Conservation (phyloP, 2,888 invertebrate species). For the Patella depressa region DNA sequence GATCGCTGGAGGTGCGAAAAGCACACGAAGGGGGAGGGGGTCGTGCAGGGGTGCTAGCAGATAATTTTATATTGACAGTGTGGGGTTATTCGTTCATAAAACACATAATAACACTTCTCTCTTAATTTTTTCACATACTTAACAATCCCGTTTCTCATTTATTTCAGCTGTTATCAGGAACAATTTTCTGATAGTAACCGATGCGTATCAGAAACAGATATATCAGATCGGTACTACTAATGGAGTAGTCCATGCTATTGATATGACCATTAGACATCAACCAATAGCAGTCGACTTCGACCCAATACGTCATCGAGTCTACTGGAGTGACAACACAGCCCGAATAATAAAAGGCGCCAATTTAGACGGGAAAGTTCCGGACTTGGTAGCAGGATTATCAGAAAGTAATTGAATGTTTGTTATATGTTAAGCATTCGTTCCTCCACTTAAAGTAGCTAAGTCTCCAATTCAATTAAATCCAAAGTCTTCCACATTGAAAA, state of each 20-base stretch:
- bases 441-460: too few species aligned
- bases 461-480: too few species aligned
- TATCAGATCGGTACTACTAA: conserved; percentile 84
- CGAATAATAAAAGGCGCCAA: conserved; percentile 53
- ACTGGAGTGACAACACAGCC: conserved; percentile 82
- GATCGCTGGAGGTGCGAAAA: too few species aligned
- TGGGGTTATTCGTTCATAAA: not conserved
- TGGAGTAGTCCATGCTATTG: conserved; percentile 49
- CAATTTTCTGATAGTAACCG: conserved; percentile 63
- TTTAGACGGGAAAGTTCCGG: conserved; percentile 49
- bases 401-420: conserved; percentile 37
- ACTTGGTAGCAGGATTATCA: conserved; percentile 42
- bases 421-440: too few species aligned
- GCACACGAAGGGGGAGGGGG: too few species aligned
- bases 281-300: conserved; percentile 89
- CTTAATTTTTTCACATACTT: not conserved
- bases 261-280: conserved; percentile 73
- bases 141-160: not conserved
- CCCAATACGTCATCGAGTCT: conserved; percentile 81
- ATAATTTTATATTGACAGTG: not conserved
- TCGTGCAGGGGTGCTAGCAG: too few species aligned
- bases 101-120: not conserved
- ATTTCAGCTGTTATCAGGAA: conserved; percentile 45
- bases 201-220: conserved; percentile 77
- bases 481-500: too few species aligned